phyloP scores from a whole-genome alignment of 1,140 invertebrate genomes.

The Harpegnathos saltator region DNA sequence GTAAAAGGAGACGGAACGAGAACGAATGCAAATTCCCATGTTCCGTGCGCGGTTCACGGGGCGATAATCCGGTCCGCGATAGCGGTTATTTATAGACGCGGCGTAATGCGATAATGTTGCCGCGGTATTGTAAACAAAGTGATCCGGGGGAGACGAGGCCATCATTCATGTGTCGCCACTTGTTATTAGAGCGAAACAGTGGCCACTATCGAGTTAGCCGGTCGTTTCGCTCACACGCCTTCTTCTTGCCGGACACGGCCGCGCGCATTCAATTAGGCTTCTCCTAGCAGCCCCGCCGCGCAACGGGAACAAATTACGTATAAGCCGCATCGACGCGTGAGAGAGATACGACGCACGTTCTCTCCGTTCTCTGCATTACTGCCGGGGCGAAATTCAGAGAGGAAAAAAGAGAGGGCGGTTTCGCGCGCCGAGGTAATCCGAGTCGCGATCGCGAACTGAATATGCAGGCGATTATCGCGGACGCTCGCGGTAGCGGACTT shows the following conservation, averaged over 20 bases:
- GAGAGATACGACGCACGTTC: neutral
- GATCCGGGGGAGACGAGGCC: neutral
- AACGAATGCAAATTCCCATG: constrained; percentile 15
- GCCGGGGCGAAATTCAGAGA: neutral
- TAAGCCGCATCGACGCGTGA: neutral
- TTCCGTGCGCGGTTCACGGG: neutral
- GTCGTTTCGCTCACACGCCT: neutral
- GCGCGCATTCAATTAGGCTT: neutral
- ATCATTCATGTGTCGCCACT: constrained; percentile 2
- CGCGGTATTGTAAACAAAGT: constrained; percentile 22
- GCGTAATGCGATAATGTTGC: constrained; percentile 1
- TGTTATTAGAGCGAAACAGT: neutral
- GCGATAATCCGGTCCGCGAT: neutral
- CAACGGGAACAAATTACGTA: constrained; percentile 20
- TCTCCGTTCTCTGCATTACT: too few species aligned
- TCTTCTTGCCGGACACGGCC: neutral
- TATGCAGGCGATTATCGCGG: constrained; percentile 64
- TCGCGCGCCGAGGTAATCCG: constrained; percentile 49
- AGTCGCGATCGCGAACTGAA: constrained; percentile 63
- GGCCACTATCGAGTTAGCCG: neutral
- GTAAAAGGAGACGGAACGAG: too few species aligned
- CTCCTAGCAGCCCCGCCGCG: neutral
- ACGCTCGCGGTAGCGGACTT: constrained; percentile 57
- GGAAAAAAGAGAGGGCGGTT: neutral
- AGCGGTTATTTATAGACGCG: constrained; percentile 13